Evolutionary conservation across 2,888 invertebrate species (phyloP).

Genomic region (Agonopterix heracliana): DNA sequence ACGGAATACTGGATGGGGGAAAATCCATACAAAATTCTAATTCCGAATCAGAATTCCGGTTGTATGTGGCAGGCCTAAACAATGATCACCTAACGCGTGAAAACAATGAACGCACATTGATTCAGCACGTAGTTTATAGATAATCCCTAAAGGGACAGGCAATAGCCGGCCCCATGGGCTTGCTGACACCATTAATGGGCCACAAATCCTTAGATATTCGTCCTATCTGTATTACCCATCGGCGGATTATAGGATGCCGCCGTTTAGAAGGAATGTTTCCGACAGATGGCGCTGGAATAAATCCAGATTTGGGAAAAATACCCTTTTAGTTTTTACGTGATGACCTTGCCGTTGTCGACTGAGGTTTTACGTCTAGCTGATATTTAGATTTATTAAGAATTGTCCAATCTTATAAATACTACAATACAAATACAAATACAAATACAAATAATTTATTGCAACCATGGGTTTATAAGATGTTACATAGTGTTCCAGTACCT

Average conservation of each 20-base stretch:
- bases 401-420: too few species aligned
- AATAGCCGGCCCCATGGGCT: slow-evolving; percentile 8
- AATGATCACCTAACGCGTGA: not conserved
- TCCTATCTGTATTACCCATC: slow-evolving; percentile 7
- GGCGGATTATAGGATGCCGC: slow-evolving; percentile 1
- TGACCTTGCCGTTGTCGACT: not conserved
- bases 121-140: not conserved
- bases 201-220: slow-evolving; percentile 11
- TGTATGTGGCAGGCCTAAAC: not conserved
- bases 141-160: slow-evolving; percentile 2
- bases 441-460: too few species aligned
- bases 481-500: too few species aligned
- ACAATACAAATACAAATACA: too few species aligned
- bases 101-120: not conserved
- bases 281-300: slow-evolving; percentile 8
- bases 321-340: slow-evolving; percentile 6
- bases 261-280: not conserved
- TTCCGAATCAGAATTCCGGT: too few species aligned
- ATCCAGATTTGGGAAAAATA: slow-evolving; percentile 4
- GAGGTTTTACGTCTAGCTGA: not conserved
- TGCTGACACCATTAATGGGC: slow-evolving; percentile 12
- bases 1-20: too few species aligned
- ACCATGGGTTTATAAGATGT: too few species aligned
- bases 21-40: too few species aligned
- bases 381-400: too few species aligned